Percentiles rank a stretch among this genome's conserved stretches.
phyloP scores from a whole-genome alignment of 1,140 invertebrate genomes.

The Mya arenaria region DNA sequence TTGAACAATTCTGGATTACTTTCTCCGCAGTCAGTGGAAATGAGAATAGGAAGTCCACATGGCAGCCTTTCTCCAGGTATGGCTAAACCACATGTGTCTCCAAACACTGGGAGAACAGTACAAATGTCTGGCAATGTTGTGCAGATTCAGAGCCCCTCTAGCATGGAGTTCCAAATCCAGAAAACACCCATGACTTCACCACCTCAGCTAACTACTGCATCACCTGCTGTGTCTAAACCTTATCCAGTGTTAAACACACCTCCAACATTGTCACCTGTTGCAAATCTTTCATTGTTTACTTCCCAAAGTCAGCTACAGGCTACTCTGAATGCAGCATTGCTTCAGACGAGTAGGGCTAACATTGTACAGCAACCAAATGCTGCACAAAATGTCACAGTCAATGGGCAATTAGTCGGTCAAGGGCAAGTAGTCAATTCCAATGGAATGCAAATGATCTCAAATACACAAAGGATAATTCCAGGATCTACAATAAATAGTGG shows the following conservation, averaged over 20 bases:
- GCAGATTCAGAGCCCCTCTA: constrained; percentile 16
- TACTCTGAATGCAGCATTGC: constrained; percentile 2
- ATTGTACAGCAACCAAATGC: neutral
- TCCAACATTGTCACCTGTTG: constrained; percentile 6
- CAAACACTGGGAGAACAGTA: neutral
- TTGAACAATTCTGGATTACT: no score
- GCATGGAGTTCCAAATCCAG: neutral
- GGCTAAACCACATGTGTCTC: neutral
- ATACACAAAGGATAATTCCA: constrained; percentile 35
- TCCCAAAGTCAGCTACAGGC: neutral
- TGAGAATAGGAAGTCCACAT: no score
- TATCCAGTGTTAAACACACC: constrained; percentile 2
- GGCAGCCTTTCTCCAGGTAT: neutral
- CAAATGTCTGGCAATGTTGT: constrained; percentile 6
- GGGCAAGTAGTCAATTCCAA: constrained; percentile 28
- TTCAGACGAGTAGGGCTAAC: no score
- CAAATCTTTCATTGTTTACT: neutral
- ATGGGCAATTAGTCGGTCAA: constrained; percentile 18
- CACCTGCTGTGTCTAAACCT: neutral
- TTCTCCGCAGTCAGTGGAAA: no score
- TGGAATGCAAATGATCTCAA: constrained; percentile 46
- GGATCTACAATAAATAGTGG: neutral
- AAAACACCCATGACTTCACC: no score
- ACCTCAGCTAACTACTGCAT: neutral
- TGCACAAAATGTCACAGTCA: neutral